These are phyloP conservation scores for Clepsis dumicolana DNA, from an alignment of 2,888 invertebrate genomes.

Conservation along the genomic window DNA sequence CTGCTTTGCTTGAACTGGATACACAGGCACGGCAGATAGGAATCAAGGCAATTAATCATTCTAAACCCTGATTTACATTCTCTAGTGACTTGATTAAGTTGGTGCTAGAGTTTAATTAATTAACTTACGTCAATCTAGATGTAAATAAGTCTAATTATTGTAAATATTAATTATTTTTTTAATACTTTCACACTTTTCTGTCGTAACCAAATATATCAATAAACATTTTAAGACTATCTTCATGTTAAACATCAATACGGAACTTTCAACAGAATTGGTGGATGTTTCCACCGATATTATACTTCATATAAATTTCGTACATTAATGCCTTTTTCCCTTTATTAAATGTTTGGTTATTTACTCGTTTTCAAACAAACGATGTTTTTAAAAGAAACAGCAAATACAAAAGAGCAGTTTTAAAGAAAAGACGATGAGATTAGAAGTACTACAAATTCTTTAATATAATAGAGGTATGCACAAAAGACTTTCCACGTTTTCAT, in stretches of 20 bases:
- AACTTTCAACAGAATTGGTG: too few relatives aligned
- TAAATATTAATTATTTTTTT: neutral
- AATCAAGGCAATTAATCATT: conserved; percentile 22
- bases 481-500: neutral
- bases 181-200: neutral
- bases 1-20: neutral
- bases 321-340: too few relatives aligned
- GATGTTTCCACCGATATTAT: too few relatives aligned
- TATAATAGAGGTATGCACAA: neutral
- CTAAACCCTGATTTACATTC: conserved; percentile 19
- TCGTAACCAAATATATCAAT: neutral
- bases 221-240: too few relatives aligned
- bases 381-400: too few relatives aligned
- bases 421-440: too few relatives aligned
- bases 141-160: conserved; percentile 10
- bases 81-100: conserved; percentile 12
- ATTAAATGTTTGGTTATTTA: too few relatives aligned
- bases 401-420: neutral
- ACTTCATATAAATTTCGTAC: too few relatives aligned
- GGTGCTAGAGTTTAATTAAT: conserved; percentile 25
- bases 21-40: conserved; percentile 9
- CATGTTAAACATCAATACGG: too few relatives aligned
- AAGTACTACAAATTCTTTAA: too few relatives aligned
- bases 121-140: conserved; percentile 19
- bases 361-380: too few relatives aligned